These are phyloP conservation scores for Dinoponera quadriceps DNA, from an alignment of 1,140 invertebrate genomes.

Conservation along the genomic window DNA sequence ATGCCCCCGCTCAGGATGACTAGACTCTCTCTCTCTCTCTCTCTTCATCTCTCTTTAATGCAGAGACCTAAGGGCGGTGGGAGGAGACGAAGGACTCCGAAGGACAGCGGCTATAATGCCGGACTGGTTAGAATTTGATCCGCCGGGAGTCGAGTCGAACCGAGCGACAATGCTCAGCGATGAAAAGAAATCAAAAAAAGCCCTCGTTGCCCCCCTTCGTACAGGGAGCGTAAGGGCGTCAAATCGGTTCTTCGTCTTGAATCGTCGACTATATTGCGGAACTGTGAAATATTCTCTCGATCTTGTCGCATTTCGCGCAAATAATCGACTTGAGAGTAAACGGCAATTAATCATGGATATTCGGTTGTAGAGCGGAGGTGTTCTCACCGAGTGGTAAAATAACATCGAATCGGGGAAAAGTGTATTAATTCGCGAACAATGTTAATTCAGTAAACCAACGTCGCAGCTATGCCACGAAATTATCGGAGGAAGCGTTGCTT, in stretches of 20 bases:
- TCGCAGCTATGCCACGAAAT: not conserved
- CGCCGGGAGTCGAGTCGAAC: constrained; percentile 81
- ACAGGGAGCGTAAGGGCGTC: constrained; percentile 26
- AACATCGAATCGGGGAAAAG: not conserved
- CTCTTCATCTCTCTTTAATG: constrained; percentile 72
- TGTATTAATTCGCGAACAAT: not conserved
- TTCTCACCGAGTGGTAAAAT: not conserved
- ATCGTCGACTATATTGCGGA: not conserved
- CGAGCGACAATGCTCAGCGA: constrained; percentile 78
- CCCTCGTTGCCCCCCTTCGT: not conserved
- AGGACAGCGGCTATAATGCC: constrained; percentile 84
- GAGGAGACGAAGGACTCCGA: constrained; percentile 72
- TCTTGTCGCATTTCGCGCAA: not conserved
- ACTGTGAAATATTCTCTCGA: not conserved
- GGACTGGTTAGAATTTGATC: constrained; percentile 86
- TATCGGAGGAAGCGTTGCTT: not conserved
- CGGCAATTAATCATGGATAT: not conserved
- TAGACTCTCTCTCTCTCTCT: constrained; percentile 76
- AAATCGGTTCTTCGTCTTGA: constrained; percentile 17
- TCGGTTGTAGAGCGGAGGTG: too few relatives aligned
- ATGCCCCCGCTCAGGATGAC: constrained; percentile 80
- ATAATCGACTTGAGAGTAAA: not conserved
- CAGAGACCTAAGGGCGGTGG: constrained; percentile 60
- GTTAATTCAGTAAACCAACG: not conserved
- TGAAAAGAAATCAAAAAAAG: constrained; percentile 71